Evolutionary conservation across 2,113 vertebrate species (phyloP), one percentile per base, ranked within the genome.

Genomic region (Clinocottus analis): DNA sequence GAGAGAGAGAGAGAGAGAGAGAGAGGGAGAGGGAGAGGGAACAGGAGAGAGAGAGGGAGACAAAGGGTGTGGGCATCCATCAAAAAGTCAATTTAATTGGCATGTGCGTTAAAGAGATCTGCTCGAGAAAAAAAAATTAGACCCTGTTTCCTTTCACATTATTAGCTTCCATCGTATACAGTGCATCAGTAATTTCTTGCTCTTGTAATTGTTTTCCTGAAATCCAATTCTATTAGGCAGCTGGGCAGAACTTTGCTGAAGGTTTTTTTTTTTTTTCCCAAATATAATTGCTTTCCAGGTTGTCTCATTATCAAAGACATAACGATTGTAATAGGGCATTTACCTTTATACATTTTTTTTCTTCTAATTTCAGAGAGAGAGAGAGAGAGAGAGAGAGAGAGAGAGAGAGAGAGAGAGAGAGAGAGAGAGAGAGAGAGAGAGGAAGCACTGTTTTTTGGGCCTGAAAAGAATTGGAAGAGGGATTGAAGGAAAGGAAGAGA

Each of bases 221-320:
- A 74, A 82, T 75, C 8, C 45, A 75, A 51, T 87, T 80, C 35
- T 68, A 21, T 75, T 76, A 63, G 29, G 51, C 75, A 71, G 62
- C 43, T 77, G 64, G 79, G 63, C 70, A 79, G 59, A 83, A 79
- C 55, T 75, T 49, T 39, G 47, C 47, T 37, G 77, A 72, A 1
- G 84, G 71, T 85, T 51, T 25, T 19, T 71, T 83, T 86, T 86
- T 77, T 25, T 19, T 71, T 83, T 86, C 85, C 74, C 31, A 61
- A 55, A 78, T 77, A 70, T 76, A 82, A 85, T 89, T 84, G 76
- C 41, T 79, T 84, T 88, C 7, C 80, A 84, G 77, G 69, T 49
- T 49, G 59, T 79, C 31, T 56, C n/a, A 65, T 86, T 69, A 82
- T 79, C 55, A 85, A 58, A 73, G 37, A 43, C 25, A 72, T 17